Evolutionary conservation across 2,113 vertebrate genomes (phyloP).

Genomic region (Empidonax traillii): DNA sequence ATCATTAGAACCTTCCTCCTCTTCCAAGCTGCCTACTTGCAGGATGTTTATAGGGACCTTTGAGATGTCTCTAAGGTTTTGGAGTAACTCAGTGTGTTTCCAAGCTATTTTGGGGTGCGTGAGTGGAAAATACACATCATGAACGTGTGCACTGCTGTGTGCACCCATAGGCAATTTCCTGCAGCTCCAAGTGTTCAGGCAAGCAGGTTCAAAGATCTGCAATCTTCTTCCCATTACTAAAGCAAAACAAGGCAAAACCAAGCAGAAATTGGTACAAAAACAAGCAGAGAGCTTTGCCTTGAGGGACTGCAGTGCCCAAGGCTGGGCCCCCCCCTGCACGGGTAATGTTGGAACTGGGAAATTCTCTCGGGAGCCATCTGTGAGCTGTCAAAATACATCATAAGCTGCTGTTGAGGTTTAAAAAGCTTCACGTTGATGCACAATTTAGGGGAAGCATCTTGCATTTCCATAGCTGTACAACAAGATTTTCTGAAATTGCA

Average conservation of each 20-base stretch:
- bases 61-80: background rate
- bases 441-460: constrained; percentile 22
- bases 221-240: background rate
- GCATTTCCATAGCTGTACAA: constrained; percentile 31
- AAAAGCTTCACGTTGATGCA: background rate
- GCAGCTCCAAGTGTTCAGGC: background rate
- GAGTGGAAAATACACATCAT: background rate
- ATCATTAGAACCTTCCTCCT: background rate
- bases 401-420: background rate
- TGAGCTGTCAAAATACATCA: constrained; percentile 46
- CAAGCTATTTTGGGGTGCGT: background rate
- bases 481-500: constrained; percentile 51
- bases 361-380: background rate
- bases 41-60: background rate
- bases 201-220: background rate
- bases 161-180: background rate
- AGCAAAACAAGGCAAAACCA: background rate
- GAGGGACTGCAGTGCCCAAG: background rate
- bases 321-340: background rate
- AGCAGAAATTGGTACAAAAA: background rate
- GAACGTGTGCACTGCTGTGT: background rate
- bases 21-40: background rate
- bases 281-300: background rate
- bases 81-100: background rate
- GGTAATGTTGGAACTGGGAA: background rate